Base-by-base conservation (phyloP, 2,113 vertebrate species). In the Miniopterus natalensis region DNA sequence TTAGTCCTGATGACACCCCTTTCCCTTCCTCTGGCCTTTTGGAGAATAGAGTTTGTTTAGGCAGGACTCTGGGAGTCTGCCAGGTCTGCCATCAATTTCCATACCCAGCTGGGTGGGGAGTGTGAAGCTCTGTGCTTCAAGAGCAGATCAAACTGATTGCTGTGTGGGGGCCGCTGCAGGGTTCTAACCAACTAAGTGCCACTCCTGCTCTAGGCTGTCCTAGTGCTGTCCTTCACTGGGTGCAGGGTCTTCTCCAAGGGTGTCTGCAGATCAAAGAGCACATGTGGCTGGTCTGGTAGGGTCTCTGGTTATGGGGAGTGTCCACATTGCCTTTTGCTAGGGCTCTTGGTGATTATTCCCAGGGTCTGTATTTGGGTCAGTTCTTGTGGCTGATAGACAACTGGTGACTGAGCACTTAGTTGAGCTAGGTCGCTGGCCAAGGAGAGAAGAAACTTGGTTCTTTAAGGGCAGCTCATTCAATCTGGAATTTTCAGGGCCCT, bases 141-240 rank as follows among this genome's bases (percentile, higher is more conserved):
- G 23, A 68, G 61, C 53, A 49, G 88, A 92, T 75, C 68, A 14
- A 78, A 75, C 84, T 85, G 93, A 90, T 92, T 92, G 75, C 94
- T 79, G 31, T 0, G 4, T 53, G 80, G 75, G 89, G 75, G 89
- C 42, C 17, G 0, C 92, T 61, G 27, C 84, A n/a, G 92, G 86
- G 87, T 31, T 86, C 93, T 74, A 84, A 74, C 74, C 0, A 0
- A 63, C 86, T 93, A 80, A 94, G 66, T 87, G 95, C 89, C 93
- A 84, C 79, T 83, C 63, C 40, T 95, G 63, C 59, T 92, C 83
- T 20, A 49, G 84, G 83, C 91, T 23, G 2, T 59, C 89, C 79
- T 75, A 5, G 49, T 74, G 65, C 84, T 74, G 21, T n/a, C 77
- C 88, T 90, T 77, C 15, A 63, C 74, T 63, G 13, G 17, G n/a